Evolutionary conservation across 1,140 invertebrate species (phyloP), one percentile per base, ranked within the genome.

Genomic region (Diachasmimorpha longicaudata): DNA sequence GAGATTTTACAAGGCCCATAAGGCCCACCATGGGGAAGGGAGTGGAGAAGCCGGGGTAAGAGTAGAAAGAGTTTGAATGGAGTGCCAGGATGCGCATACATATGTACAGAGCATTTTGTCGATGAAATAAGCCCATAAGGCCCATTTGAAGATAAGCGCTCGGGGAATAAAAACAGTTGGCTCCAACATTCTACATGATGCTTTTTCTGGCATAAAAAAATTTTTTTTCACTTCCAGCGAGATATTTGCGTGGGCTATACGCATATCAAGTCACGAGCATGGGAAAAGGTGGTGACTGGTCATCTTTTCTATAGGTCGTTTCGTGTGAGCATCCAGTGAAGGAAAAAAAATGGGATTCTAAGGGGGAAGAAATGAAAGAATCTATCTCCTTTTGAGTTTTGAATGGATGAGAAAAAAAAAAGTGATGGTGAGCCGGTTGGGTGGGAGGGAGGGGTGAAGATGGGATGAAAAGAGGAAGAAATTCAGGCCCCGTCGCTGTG

Each of bases 221-320:
- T 63, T 42, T 55, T 14, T 5, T n/a, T 10, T 14, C 39, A 0
- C 52, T 1, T 74, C 14, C 42, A 69, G 52, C 11, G 23, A 48
- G 37, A 69, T 37, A 69, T 31, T 69, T 77, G 58, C 55, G 71
- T 70, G 52, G n/a, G 31, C 16, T 37, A 72, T 74, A 55, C 66
- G 66, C 58, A 67, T 72, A 31, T 68, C 21, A 42, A 19, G 76
- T 42, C 25, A 58, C 44, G 4, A 66, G 52, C 36, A 73, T 58
- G 44, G 44, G 13, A 42, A 67, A 52, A 77, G 72, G 76, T 75
- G 77, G 77, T 78, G 77, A 78, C 77, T 78, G 77, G 77, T 69
- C 73, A 78, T 78, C 63, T 72, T 75, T 73, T 72, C 48, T 55
- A 55, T 55, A 55, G 48, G 48, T 16, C 48, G 25, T 55, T 55